phyloP scores from a whole-genome alignment of 1,140 invertebrate genomes.

The Drosophila persimilis region DNA sequence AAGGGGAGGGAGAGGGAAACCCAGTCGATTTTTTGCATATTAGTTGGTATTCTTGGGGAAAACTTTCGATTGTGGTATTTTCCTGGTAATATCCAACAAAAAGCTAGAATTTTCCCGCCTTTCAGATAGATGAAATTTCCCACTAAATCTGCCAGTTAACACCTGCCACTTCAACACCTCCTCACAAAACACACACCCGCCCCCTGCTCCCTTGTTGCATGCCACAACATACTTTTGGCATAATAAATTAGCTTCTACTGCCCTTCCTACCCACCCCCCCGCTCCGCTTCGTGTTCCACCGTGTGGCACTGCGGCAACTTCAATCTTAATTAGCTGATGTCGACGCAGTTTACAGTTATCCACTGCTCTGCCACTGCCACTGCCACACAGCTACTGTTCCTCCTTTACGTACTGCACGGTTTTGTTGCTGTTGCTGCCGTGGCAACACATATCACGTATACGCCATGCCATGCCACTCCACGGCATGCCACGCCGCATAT shows the following conservation, averaged over 20 bases:
- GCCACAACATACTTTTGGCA: slow-evolving; percentile 65
- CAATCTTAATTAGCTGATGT: slow-evolving; percentile 78
- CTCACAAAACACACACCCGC: neutral
- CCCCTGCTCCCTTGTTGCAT: slow-evolving; percentile 10
- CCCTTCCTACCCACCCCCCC: slow-evolving; percentile 22
- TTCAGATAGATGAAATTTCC: slow-evolving; percentile 17
- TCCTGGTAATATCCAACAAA: slow-evolving; percentile 20
- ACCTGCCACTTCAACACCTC: slow-evolving; percentile 64
- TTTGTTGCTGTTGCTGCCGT: slow-evolving; percentile 13
- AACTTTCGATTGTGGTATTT: slow-evolving; percentile 7
- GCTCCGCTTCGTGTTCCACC: neutral
- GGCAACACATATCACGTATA: slow-evolving; percentile 54
- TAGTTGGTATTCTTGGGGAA: neutral
- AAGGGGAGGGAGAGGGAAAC: slow-evolving; percentile 4
- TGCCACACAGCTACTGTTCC: neutral
- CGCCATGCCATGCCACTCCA: slow-evolving; percentile 6
- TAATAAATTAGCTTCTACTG: slow-evolving; percentile 69
- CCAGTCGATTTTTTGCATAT: slow-evolving; percentile 1
- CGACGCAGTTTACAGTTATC: slow-evolving; percentile 72
- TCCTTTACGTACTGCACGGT: neutral
- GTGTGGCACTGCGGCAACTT: slow-evolving; percentile 67
- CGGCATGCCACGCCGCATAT: slow-evolving; percentile 21
- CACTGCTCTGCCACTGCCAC: slow-evolving; percentile 17
- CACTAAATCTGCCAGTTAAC: slow-evolving; percentile 57
- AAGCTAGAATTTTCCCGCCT: neutral